Base-by-base conservation (phyloP, 1,140 invertebrate species). In the Drosophila asahinai region DNA sequence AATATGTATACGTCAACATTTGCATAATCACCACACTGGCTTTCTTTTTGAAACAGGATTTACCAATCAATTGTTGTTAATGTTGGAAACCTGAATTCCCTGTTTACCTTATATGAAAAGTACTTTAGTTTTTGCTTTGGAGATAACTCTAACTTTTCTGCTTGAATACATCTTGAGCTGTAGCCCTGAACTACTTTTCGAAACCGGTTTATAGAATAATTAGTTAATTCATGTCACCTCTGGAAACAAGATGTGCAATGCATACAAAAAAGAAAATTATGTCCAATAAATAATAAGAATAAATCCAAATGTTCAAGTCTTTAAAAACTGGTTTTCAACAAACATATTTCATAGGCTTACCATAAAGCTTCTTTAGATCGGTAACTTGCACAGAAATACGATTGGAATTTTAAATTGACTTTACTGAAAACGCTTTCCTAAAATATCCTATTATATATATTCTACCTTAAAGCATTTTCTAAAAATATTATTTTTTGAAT, bases 161-260 rank as follows among this genome's bases (percentile, higher is more conserved):
- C 42, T 42, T 33, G 17, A 42, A n/a, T 15, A 25, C 11, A 17
- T 36, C 7, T 19, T 9, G 11, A 33, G 7, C 17, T 45, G 3
- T 15, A 33, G 60, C 38, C 63, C 63, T 45, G 63, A 45, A 60
- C 63, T 65, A 47, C 27, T 65, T 65, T 65, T 45, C 1, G 2
- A 45, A 45, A 65, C 63, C 40, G 55, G 63, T 65, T 64, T 19
- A 5, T n/a, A 15, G 8, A 57, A 11, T 30, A 3, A 6, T 19
- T 25, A n/a, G 4, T 8, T 14, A 25, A 30, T 15, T 1, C 22
- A 27, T 27, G 22, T 22, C 25, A 17, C 5, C 2, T 54, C 8
- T 54, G 48, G 7, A 52, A 54, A 30, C 6, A 38, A 36, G 22
- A 40, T 27, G 11, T 40, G 4, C 2, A 40, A 36, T 17, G 33